Percentiles rank a stretch among this genome's conserved stretches.
Conservation (phyloP, 2,888 invertebrate genomes). For the Diaphora mendica region DNA sequence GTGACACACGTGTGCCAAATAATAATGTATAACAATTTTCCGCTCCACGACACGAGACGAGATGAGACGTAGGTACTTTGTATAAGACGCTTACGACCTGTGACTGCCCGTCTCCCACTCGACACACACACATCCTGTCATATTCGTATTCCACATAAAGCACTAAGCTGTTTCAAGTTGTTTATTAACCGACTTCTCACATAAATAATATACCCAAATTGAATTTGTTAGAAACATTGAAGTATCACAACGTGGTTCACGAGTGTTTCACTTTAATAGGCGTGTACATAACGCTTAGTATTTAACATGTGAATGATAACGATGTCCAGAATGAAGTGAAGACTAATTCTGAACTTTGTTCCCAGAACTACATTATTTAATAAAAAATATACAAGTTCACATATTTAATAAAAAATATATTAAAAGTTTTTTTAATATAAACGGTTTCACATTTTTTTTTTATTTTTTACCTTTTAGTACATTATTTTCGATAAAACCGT, state of each 20-base stretch:
- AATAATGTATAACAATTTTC: conserved; percentile 1
- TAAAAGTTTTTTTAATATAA: too few relatives aligned
- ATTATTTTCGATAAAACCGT: too few relatives aligned
- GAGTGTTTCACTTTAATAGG: too few relatives aligned
- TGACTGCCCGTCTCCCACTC: not conserved
- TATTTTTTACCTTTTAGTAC: too few relatives aligned
- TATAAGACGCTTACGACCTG: conserved; percentile 17
- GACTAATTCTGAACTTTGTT: too few relatives aligned
- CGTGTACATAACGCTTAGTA: too few relatives aligned
- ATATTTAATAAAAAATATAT: too few relatives aligned
- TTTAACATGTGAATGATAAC: too few relatives aligned
- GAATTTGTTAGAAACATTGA: not conserved
- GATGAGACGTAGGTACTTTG: conserved; percentile 5
- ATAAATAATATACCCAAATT: not conserved
- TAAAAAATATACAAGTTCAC: too few relatives aligned
- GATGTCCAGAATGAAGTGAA: too few relatives aligned
- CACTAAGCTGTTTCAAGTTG: not conserved
- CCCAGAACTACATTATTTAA: too few relatives aligned
- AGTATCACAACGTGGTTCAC: not conserved
- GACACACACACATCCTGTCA: conserved; percentile 7
- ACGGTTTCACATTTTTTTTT: too few relatives aligned
- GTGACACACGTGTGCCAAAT: conserved; percentile 7
- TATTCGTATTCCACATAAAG: conserved; percentile 1
- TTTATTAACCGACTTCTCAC: not conserved
- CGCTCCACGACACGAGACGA: not conserved